phyloP scores from a whole-genome alignment of 2,797 vertebrate species.

The Notamacropus eugenii region DNA sequence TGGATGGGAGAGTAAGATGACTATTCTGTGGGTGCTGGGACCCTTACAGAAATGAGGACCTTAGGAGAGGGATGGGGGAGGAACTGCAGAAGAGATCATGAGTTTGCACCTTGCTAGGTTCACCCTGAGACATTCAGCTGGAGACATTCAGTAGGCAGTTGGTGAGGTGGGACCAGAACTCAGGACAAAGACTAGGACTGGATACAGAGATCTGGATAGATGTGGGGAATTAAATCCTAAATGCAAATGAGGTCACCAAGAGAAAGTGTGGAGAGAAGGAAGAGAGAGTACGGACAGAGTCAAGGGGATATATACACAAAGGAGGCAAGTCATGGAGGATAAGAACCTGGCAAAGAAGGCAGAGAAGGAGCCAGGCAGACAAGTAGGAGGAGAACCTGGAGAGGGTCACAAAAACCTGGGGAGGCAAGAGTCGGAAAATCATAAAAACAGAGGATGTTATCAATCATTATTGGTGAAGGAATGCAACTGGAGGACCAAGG shows the following conservation, averaged over 20 bases:
- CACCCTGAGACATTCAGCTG: background rate
- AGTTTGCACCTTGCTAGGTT: background rate
- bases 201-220: background rate
- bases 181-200: background rate
- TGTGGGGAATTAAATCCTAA: background rate
- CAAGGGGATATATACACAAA: background rate
- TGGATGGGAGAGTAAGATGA: background rate
- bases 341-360: background rate
- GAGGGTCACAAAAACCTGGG: too few relatives aligned
- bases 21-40: background rate
- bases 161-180: background rate
- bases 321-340: background rate
- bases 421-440: background rate
- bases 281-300: background rate
- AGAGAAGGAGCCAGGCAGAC: background rate
- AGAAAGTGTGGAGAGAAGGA: background rate
- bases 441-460: background rate
- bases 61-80: background rate
- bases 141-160: background rate
- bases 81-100: background rate
- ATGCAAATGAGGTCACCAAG: background rate
- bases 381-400: background rate
- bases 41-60: background rate
- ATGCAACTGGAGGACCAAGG: background rate
- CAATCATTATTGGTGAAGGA: background rate